Conservation (phyloP, 2,113 vertebrate genomes). For the Macrotus californicus region DNA sequence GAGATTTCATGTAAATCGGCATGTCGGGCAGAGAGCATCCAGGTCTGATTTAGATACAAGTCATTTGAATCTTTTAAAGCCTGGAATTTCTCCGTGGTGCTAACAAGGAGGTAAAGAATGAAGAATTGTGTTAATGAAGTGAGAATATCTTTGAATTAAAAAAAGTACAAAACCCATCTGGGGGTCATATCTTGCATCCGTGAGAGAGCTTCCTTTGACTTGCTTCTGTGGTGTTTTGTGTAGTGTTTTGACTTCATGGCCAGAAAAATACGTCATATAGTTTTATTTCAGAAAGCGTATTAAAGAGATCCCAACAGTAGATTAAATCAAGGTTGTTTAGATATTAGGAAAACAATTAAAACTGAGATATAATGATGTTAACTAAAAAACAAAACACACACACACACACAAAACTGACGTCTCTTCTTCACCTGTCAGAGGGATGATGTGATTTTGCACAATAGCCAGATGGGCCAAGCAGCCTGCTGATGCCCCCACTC, state of each 20-base stretch:
- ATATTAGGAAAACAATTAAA: background rate
- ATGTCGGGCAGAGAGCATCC: constrained; percentile 68
- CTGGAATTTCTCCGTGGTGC: constrained; percentile 71
- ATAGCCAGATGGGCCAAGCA: background rate
- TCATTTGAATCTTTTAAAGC: constrained; percentile 76
- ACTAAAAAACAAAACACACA: background rate
- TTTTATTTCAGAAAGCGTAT: constrained; percentile 1
- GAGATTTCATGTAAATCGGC: constrained; percentile 84
- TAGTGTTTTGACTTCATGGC: background rate
- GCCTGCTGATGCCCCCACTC: fast-evolving
- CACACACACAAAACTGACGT: fast-evolving
- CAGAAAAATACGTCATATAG: background rate
- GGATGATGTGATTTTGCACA: background rate
- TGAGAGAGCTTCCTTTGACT: background rate
- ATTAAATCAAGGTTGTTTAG: background rate
- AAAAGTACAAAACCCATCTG: background rate
- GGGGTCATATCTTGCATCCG: background rate
- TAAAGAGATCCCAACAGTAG: background rate
- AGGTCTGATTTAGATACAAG: constrained; percentile 78
- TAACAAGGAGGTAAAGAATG: constrained; percentile 69
- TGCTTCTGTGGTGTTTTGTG: background rate
- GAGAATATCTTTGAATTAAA: constrained; percentile 61
- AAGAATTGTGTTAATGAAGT: constrained; percentile 72
- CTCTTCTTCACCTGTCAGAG: background rate
- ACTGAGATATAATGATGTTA: background rate